Conservation (phyloP, 2,888 invertebrate species). For the Drosophila cognata region DNA sequence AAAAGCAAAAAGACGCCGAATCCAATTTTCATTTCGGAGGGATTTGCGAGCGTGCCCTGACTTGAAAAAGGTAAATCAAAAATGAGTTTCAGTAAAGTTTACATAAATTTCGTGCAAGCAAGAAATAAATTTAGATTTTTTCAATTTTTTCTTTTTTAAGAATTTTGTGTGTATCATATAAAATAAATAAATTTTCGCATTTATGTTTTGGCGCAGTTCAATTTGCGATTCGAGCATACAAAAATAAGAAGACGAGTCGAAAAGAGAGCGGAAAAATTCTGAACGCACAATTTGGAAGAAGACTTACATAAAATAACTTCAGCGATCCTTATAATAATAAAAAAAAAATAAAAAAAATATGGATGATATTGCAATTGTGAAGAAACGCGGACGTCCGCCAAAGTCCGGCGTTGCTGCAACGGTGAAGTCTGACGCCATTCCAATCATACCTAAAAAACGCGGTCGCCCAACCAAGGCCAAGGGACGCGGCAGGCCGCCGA, state of each 20-base stretch:
- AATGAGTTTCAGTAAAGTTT: not conserved
- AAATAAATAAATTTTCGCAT: not conserved
- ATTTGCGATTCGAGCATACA: slow-evolving; percentile 14
- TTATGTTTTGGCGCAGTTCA: slow-evolving; percentile 21
- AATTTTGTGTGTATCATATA: not conserved
- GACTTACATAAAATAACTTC: slow-evolving; percentile 5
- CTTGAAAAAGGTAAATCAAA: slow-evolving; percentile 27
- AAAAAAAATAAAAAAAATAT: slow-evolving; percentile 21
- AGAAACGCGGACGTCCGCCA: slow-evolving; percentile 65
- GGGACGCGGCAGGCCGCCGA: slow-evolving; percentile 69
- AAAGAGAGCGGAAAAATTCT: slow-evolving; percentile 12
- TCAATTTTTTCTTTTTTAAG: not conserved
- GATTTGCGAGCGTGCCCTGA: slow-evolving; percentile 26
- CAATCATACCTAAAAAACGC: slow-evolving; percentile 73
- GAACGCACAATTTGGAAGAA: slow-evolving; percentile 5
- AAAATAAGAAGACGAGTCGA: slow-evolving; percentile 30
- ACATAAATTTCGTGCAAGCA: not conserved
- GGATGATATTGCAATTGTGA: slow-evolving; percentile 51
- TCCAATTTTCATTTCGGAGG: slow-evolving; percentile 45
- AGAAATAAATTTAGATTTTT: not conserved
- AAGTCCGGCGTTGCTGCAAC: slow-evolving; percentile 31
- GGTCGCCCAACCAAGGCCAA: slow-evolving; percentile 72
- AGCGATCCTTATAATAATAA: not conserved
- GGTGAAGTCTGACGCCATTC: slow-evolving; percentile 30
- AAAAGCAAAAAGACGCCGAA: slow-evolving; percentile 48